Conservation (phyloP, 64 coral and sea anemone genomes). For the Pachyseris speciosa region DNA sequence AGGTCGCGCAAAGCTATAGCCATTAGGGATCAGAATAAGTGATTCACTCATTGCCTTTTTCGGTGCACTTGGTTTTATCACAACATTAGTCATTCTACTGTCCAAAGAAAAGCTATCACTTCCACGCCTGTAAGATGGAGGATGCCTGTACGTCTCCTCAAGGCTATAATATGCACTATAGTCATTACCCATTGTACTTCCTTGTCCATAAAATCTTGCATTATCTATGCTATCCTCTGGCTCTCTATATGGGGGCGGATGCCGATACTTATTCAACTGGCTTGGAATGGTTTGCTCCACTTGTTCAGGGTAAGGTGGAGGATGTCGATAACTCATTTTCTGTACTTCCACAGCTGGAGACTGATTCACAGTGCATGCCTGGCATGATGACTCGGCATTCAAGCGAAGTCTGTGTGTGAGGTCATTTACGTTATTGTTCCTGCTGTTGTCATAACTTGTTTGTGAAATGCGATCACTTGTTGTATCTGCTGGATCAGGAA, state of each 20-base stretch:
- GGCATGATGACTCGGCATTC: conserved; percentile 13
- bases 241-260: conserved; percentile 96
- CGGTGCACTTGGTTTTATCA: background rate
- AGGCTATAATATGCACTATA: conserved; percentile 59
- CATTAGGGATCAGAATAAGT: background rate
- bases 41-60: conserved; percentile 34
- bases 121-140: conserved; percentile 19
- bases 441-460: conserved; percentile 5
- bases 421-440: conserved; percentile 23
- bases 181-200: conserved; percentile 2
- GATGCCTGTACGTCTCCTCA: conserved; percentile 56
- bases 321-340: conserved; percentile 74
- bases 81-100: background rate
- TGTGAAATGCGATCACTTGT: background rate
- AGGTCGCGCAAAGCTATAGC: background rate
- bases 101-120: conserved; percentile 22
- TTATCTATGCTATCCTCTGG: conserved; percentile 20
- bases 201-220: background rate
- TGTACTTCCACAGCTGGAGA: conserved; percentile 48
- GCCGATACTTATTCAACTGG: conserved; percentile 76
- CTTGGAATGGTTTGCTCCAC: conserved; percentile 57
- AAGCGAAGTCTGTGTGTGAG: conserved; percentile 38
- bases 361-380: conserved; percentile 35
- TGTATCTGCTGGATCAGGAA: conserved; percentile 12
- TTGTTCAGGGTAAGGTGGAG: conserved; percentile 83